Conservation (phyloP, 2,797 vertebrate species). For the Arrhamphus sclerolepis region DNA sequence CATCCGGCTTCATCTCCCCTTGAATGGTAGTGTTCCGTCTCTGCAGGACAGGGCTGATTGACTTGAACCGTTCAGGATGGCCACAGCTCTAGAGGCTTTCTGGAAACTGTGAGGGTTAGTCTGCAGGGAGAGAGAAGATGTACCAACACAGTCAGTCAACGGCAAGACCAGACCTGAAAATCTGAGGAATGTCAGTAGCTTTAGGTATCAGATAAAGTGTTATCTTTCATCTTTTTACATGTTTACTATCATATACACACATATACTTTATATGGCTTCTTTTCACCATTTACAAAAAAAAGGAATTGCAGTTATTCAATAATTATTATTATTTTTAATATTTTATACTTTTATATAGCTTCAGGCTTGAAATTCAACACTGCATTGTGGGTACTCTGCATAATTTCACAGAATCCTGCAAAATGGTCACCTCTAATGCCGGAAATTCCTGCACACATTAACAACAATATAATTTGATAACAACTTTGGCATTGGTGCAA, state of each 20-base stretch:
- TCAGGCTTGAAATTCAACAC: no score
- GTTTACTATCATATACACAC: not conserved
- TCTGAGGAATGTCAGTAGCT: constrained; percentile 50
- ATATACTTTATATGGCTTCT: no score
- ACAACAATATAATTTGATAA: no score
- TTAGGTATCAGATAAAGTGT: constrained; percentile 50
- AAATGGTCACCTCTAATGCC: no score
- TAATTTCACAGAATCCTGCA: no score
- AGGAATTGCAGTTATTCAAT: no score
- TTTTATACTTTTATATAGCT: no score
- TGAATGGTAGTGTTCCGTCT: constrained; percentile 63
- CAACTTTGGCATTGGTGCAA: no score
- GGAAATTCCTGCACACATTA: no score
- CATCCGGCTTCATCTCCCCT: constrained; percentile 85
- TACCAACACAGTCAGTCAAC: constrained; percentile 35
- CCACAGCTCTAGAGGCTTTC: constrained; percentile 42
- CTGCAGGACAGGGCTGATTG: constrained; percentile 45
- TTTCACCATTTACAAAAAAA: no score
- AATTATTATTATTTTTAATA: no score
- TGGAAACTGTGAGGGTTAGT: constrained; percentile 35
- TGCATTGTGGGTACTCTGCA: no score
- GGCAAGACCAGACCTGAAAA: constrained; percentile 63
- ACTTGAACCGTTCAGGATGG: constrained; percentile 41
- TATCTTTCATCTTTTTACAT: not conserved
- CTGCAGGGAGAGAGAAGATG: constrained; percentile 42